A percentile compares a stretch with the other conserved stretches of the same genome.
Evolutionary conservation across 2,113 vertebrate species (phyloP).

Genomic region (Pluvianellus socialis): DNA sequence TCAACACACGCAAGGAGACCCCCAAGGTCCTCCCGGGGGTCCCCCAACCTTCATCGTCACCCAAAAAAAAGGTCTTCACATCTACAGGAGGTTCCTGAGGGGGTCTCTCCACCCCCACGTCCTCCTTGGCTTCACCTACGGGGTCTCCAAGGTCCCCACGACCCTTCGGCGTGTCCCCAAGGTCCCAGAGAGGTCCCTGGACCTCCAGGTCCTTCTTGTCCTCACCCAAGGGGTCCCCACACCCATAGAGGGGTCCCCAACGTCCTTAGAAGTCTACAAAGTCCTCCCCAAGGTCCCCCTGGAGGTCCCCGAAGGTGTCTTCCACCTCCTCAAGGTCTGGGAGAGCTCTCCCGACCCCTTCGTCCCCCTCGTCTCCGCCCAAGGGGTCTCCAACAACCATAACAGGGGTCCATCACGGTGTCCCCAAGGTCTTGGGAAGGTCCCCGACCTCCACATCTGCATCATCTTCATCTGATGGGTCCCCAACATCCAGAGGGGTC

Average conservation of each 20-base stretch:
- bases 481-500: background rate
- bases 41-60: background rate
- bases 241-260: background rate
- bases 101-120: background rate
- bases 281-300: background rate
- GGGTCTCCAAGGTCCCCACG: background rate
- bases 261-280: background rate
- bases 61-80: background rate
- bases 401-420: background rate
- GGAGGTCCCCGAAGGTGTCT: background rate
- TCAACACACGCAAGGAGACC: background rate
- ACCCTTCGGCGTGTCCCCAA: fast-evolving
- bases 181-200: background rate
- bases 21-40: background rate
- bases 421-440: background rate
- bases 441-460: background rate
- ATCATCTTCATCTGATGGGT: background rate
- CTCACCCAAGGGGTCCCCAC: background rate
- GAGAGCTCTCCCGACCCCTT: background rate
- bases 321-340: background rate
- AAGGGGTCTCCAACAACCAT: background rate
- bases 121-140: background rate
- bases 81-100: too few species aligned
- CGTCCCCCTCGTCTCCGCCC: background rate
- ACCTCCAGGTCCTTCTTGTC: background rate